These are phyloP conservation scores for Rhopalosiphum maidis DNA, from an alignment of 1,140 invertebrate genomes.

Conservation along the genomic window DNA sequence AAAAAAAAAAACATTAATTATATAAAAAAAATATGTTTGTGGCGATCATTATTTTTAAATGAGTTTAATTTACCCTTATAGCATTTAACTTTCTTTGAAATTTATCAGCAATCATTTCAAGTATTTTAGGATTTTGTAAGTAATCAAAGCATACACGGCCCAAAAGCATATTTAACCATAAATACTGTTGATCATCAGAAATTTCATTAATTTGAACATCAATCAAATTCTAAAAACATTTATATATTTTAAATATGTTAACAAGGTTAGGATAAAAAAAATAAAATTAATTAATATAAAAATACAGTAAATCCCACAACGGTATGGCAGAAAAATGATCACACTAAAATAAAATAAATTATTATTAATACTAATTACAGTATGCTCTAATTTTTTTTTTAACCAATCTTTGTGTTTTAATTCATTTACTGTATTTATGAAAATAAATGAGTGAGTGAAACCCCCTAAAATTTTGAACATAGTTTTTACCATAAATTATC, in stretches of 20 bases:
- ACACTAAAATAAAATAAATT: not conserved
- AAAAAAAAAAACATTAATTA: not conserved
- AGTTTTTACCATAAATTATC: not conserved
- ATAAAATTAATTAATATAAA: too few species aligned
- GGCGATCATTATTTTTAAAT: slow-evolving; percentile 34
- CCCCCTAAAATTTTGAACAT: not conserved
- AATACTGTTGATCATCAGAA: slow-evolving; percentile 48
- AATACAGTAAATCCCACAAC: too few species aligned
- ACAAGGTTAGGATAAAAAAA: not conserved
- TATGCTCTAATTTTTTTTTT: not conserved
- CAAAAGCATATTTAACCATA: slow-evolving; percentile 79
- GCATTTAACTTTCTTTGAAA: slow-evolving; percentile 86
- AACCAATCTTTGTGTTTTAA: not conserved
- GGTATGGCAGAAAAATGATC: too few species aligned
- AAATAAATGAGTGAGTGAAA: not conserved
- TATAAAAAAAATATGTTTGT: not conserved
- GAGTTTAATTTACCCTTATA: slow-evolving; percentile 70
- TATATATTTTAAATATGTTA: not conserved
- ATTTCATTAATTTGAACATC: not conserved
- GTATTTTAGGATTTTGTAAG: slow-evolving; percentile 71
- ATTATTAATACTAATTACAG: not conserved
- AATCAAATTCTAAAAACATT: slow-evolving; percentile 18
- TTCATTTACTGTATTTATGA: not conserved
- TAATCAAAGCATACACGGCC: slow-evolving; percentile 81
- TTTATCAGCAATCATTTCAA: slow-evolving; percentile 73